phyloP scores from a whole-genome alignment of 1,140 invertebrate species.

The Drosophila seguyi region DNA sequence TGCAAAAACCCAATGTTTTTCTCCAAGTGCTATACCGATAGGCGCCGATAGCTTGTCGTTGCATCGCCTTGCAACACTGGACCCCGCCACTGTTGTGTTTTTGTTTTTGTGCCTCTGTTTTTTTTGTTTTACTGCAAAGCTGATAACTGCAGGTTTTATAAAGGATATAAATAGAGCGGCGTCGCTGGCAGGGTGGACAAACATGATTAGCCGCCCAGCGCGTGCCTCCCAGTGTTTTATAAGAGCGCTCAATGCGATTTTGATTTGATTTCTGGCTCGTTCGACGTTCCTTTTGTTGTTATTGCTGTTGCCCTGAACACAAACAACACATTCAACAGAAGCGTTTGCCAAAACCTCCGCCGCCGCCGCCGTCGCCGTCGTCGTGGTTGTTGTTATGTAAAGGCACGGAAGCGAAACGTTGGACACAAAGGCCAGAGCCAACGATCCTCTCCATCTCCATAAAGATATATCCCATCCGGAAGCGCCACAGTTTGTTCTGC shows the following conservation, averaged over 20 bases:
- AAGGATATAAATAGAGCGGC: conserved; percentile 42
- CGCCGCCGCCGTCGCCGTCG: neutral
- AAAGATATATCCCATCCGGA: conserved; percentile 22
- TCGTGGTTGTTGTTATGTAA: conserved; percentile 53
- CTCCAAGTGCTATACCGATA: neutral
- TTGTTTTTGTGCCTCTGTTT: conserved; percentile 32
- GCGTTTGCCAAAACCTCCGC: conserved; percentile 23
- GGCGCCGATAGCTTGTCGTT: neutral
- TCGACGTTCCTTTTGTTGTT: neutral
- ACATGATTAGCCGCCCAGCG: conserved; percentile 43
- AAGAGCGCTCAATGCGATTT: conserved; percentile 29
- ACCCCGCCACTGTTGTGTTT: conserved; percentile 17
- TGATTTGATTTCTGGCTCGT: conserved; percentile 22
- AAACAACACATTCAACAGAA: conserved; percentile 11
- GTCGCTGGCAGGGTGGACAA: conserved; percentile 31
- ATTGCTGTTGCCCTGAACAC: conserved; percentile 15
- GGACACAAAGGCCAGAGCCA: conserved; percentile 47
- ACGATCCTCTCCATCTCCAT: conserved; percentile 9
- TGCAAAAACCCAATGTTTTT: neutral
- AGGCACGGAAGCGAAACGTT: conserved; percentile 43
- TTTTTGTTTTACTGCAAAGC: conserved; percentile 42
- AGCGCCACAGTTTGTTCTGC: conserved; percentile 15
- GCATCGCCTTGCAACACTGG: conserved; percentile 10
- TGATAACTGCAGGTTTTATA: conserved; percentile 35
- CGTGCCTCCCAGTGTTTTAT: conserved; percentile 41